A percentile compares a stretch with the other conserved stretches of the same genome.
Conservation (phyloP, 2,113 vertebrate genomes). For the Sphyrna mokarran region DNA sequence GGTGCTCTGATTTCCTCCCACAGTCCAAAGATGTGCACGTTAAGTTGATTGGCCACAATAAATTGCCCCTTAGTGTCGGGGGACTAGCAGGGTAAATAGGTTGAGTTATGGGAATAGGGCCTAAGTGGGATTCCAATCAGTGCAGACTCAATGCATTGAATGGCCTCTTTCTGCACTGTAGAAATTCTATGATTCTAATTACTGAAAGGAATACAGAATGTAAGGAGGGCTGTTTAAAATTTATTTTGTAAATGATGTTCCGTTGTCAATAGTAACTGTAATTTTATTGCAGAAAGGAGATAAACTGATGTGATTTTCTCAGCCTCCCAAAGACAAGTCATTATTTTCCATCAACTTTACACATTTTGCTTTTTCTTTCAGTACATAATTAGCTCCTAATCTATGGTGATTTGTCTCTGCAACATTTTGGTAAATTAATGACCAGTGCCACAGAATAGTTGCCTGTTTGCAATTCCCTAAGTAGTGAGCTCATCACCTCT, state of each 20-base stretch:
- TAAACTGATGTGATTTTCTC: background rate
- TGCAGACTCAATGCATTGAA: no score
- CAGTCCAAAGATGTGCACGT: no score
- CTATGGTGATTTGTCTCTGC: background rate
- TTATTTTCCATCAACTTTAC: background rate
- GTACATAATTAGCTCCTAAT: background rate
- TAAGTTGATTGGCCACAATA: no score
- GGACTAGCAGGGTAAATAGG: no score
- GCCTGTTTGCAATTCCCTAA: background rate
- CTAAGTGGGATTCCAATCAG: no score
- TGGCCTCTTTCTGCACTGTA: no score
- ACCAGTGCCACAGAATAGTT: background rate
- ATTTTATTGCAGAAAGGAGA: background rate
- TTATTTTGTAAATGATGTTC: background rate
- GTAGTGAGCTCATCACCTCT: constrained; percentile 8
- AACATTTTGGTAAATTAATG: background rate
- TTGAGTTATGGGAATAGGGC: no score
- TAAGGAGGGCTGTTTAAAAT: background rate
- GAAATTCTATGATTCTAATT: no score
- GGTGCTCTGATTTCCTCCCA: no score
- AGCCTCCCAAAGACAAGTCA: background rate
- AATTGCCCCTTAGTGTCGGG: no score
- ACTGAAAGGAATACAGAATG: background rate
- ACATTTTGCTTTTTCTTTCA: background rate
- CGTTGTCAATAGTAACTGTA: background rate